These are phyloP conservation scores for Ceratina australensis DNA, from an alignment of 1,140 invertebrate genomes.

Conservation along the genomic window DNA sequence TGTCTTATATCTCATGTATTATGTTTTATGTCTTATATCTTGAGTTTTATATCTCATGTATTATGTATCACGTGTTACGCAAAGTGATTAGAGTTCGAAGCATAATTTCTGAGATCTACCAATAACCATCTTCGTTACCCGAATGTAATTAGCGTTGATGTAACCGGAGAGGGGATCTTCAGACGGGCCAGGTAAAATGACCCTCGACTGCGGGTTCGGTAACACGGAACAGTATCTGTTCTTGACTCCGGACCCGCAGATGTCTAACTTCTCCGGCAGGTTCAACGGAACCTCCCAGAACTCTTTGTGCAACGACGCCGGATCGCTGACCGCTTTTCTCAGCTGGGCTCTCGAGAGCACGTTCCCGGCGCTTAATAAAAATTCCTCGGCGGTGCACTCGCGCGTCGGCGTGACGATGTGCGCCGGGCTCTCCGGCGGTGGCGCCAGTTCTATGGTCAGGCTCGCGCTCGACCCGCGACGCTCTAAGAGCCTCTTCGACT, in stretches of 20 bases:
- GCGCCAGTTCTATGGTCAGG: conserved; percentile 85
- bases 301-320: conserved; percentile 87
- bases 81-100: too few species aligned
- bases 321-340: conserved; percentile 82
- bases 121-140: too few species aligned
- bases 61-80: too few species aligned
- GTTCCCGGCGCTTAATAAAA: conserved; percentile 83
- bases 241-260: conserved; percentile 93
- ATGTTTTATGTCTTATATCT: too few species aligned
- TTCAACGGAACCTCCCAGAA: conserved; percentile 97
- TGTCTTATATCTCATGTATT: too few species aligned
- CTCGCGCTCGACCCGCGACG: conserved; percentile 92
- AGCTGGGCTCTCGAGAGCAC: conserved; percentile 86
- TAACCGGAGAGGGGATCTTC: conserved; percentile 83
- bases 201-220: conserved; percentile 91
- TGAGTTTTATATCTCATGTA: too few species aligned
- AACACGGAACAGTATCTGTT: conserved; percentile 94
- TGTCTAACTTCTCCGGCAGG: conserved; percentile 91
- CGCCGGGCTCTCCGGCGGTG: conserved; percentile 78
- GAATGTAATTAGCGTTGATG: conserved; percentile 94
- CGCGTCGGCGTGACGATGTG: conserved; percentile 77
- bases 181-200: conserved; percentile 80
- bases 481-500: conserved; percentile 86
- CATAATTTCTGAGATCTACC: too few species aligned
- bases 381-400: conserved; percentile 83